Percentiles rank a stretch among this genome's conserved stretches.
These are phyloP conservation scores for Hemitrygon akajei DNA, from an alignment of 2,797 vertebrate genomes.

Conservation along the genomic window DNA sequence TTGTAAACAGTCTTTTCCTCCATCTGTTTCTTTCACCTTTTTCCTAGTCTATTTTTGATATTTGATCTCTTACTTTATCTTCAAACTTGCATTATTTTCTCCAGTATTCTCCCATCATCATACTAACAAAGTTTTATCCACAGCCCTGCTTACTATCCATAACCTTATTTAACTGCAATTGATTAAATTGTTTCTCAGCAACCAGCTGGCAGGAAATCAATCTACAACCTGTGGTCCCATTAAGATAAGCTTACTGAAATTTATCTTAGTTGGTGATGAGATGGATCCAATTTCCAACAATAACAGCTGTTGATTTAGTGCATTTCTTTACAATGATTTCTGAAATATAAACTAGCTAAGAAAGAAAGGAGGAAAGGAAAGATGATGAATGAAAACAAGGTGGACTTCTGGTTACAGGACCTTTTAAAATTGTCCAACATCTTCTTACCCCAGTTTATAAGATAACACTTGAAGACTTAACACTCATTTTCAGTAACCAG, in stretches of 20 bases:
- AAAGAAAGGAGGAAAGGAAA: background rate
- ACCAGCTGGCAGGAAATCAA: background rate
- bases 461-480: background rate
- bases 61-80: too few relatives aligned
- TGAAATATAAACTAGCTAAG: background rate
- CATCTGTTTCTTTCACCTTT: background rate
- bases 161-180: background rate
- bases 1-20: background rate
- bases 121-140: background rate
- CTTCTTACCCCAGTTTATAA: too few relatives aligned
- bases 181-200: background rate
- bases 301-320: background rate
- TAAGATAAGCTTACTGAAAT: background rate
- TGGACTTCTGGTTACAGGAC: background rate
- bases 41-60: background rate
- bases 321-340: background rate
- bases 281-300: background rate
- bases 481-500: background rate
- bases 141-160: background rate
- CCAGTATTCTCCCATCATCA: background rate
- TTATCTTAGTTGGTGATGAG: background rate
- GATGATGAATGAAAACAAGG: background rate
- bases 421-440: background rate
- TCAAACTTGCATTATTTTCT: background rate
- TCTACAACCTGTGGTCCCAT: background rate